phyloP scores from a whole-genome alignment of 2,113 vertebrate species.

The Burhinus bistriatus region DNA sequence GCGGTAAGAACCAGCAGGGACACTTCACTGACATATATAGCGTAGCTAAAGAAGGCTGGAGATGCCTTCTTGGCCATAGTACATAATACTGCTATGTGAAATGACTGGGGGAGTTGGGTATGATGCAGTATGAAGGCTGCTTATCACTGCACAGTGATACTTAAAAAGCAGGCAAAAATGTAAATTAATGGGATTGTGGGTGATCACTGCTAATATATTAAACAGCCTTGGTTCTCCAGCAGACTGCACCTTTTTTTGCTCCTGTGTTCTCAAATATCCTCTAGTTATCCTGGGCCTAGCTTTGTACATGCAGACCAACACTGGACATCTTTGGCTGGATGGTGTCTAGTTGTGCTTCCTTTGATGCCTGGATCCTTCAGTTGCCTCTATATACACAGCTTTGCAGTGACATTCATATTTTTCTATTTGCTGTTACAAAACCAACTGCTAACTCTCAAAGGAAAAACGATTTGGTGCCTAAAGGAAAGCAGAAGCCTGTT shows the following conservation, averaged over 20 bases:
- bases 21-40: not conserved
- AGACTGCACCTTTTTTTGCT: not conserved
- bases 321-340: not conserved
- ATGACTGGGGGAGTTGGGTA: not conserved
- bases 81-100: not conserved
- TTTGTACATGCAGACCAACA: not conserved
- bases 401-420: not conserved
- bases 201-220: not conserved
- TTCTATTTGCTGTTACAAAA: not conserved
- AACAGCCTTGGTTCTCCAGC: not conserved
- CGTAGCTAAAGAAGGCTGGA: not conserved
- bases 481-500: not conserved
- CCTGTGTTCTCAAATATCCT: not conserved
- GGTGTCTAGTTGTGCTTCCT: not conserved
- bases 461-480: not conserved
- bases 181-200: not conserved
- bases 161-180: not conserved
- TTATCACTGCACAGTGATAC: not conserved
- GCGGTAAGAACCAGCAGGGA: not conserved
- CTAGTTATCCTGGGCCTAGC: not conserved
- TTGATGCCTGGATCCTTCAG: not conserved
- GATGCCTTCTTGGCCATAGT: not conserved
- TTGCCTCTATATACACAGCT: not conserved
- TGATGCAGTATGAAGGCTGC: not conserved
- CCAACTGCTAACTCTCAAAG: not conserved